These are phyloP conservation scores for Motacilla alba DNA, from an alignment of 2,113 vertebrate genomes.

Conservation along the genomic window DNA sequence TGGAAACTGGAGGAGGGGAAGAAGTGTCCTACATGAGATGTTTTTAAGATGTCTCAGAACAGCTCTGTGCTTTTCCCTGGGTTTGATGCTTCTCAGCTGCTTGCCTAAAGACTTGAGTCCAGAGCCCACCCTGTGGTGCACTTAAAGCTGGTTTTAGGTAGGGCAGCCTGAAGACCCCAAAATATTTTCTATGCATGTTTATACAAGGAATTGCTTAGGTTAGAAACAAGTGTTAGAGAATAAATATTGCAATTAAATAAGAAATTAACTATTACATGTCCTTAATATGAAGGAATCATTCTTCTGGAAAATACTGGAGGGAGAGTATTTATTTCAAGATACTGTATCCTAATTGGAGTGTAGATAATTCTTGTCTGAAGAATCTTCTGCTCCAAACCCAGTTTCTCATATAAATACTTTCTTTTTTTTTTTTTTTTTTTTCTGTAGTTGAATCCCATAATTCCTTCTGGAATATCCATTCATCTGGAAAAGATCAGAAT, in stretches of 20 bases:
- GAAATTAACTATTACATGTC: background rate
- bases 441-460: background rate
- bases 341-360: background rate
- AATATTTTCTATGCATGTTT: accelerated
- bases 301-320: background rate
- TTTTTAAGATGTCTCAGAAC: background rate
- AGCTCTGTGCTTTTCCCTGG: accelerated
- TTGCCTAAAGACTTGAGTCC: background rate
- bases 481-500: background rate
- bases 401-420: background rate
- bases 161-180: background rate
- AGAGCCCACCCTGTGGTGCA: background rate
- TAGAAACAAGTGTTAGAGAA: background rate
- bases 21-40: background rate
- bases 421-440: background rate
- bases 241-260: background rate
- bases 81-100: background rate
- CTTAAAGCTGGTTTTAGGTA: background rate
- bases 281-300: background rate
- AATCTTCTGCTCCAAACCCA: background rate
- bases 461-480: background rate
- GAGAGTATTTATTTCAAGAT: background rate
- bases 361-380: background rate
- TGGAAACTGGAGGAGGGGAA: background rate
- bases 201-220: background rate